phyloP scores from a whole-genome alignment of 2,113 vertebrate genomes.

The Hippolais icterina region DNA sequence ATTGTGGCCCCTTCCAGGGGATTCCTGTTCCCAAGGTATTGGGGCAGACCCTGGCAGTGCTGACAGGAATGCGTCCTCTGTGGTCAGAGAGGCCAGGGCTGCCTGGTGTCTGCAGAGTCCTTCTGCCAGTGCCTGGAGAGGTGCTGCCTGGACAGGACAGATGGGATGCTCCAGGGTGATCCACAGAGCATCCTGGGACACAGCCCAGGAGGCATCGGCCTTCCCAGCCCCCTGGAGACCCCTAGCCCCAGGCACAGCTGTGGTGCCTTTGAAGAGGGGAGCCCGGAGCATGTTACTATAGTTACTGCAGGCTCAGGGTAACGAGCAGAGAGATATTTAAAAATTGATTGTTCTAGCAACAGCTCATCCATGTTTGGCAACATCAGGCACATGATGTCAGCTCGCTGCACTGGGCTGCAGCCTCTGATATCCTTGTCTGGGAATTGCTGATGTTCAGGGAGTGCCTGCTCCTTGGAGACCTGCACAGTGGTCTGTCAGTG shows the following conservation, averaged over 20 bases:
- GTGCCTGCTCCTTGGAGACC: neutral
- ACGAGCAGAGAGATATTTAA: constrained; percentile 29
- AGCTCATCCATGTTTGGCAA: constrained; percentile 40
- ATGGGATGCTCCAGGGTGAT: neutral
- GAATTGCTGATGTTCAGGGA: neutral
- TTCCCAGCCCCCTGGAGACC: neutral
- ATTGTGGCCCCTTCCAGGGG: neutral
- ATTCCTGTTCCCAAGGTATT: neutral
- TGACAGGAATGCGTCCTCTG: rapidly evolving
- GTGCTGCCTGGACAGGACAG: rapidly evolving
- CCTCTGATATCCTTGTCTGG: neutral
- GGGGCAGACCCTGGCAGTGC: neutral
- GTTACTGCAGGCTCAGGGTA: constrained; percentile 58
- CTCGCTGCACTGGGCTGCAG: neutral
- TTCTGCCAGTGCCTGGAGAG: neutral
- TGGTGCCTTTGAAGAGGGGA: constrained; percentile 14
- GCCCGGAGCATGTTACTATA: constrained; percentile 63
- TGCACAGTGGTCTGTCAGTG: rapidly evolving
- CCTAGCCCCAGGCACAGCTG: neutral
- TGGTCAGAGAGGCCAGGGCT: neutral
- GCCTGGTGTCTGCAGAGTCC: neutral
- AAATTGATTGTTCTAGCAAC: constrained; percentile 56
- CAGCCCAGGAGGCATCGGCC: neutral
- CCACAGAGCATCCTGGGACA: neutral
- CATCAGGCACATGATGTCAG: constrained; percentile 7